Evolutionary conservation across 2,797 vertebrate species (phyloP), one percentile per base, ranked within the genome.

Genomic region (Lepus townsendii): DNA sequence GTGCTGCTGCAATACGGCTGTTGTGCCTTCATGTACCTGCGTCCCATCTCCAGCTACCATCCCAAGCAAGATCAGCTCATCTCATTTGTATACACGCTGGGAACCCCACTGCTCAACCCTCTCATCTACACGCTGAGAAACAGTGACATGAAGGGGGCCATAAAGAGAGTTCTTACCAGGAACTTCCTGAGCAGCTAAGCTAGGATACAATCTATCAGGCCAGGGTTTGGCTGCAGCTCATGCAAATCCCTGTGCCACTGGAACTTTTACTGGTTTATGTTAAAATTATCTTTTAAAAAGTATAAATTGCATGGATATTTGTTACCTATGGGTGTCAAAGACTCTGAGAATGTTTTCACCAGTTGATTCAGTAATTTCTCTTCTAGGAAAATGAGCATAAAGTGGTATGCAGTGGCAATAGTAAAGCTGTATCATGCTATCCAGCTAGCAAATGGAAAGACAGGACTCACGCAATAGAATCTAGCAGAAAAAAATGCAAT

Each of bases 111-210:
- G 32, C 94, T 98, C 87, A 97, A 98, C 47, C 97, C 97, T 2
- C 75, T 98, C n/a, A 97, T 97, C 71, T 98, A 98, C 16, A 97
- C 95, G 10, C 83, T 98, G 72, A 97, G 97, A 72, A 98, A 97
- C 38, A 94, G 65, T 35, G 96, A 97, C 47, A 92, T 97, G 73
- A 98, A 98, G 73, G 84, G 24, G 22, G 83, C 96, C 38, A 47
- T 97, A 6, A 65, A 32, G 38, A 97, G 93, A 89, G 62, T 97
- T 4, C 65, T 96, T 8, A 54, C 62, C 30, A 94, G 69, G 38
- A 77, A 35, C 13, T 77, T 71, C 66, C 27, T 17, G 26, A 86
- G 47, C 20, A 77, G n/a, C 57, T 60, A 65, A 32, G 8, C 14
- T 14, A 78, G n/a, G 2, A 9, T 17, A 19, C 0, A 11, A 26